Evolutionary conservation across 2,113 vertebrate species (phyloP).

Genomic region (Rhineura floridana): DNA sequence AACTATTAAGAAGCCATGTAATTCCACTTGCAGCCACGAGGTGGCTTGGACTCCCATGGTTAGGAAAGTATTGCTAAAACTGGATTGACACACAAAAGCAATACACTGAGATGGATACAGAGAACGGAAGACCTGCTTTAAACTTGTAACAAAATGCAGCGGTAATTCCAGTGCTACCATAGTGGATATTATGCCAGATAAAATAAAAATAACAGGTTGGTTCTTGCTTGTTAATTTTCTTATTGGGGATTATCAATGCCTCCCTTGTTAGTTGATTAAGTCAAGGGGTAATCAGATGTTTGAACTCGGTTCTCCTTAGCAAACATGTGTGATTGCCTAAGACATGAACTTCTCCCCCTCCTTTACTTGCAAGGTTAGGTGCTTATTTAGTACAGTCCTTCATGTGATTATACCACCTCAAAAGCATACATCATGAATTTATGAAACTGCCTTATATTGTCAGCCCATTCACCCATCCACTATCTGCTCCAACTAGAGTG

Average conservation of each 20-base stretch:
- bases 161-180: neutral
- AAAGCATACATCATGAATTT: neutral
- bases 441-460: too few species aligned
- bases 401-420: neutral
- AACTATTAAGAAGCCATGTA: fast-evolving
- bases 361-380: too few species aligned
- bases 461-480: neutral
- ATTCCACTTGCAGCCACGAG: fast-evolving
- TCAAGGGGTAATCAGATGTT: neutral
- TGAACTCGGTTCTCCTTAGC: neutral
- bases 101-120: neutral
- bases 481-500: neutral
- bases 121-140: neutral
- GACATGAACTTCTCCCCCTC: neutral
- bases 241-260: neutral
- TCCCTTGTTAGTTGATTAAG: neutral
- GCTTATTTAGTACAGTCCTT: neutral
- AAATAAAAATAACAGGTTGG: neutral
- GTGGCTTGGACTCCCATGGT: neutral
- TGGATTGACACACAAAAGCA: fast-evolving
- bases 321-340: neutral
- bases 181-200: neutral
- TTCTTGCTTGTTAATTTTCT: neutral
- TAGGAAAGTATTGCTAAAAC: neutral
- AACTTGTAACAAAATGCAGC: neutral